These are phyloP conservation scores for Monoplex corrugatus DNA, from an alignment of 2,888 invertebrate species.

Conservation along the genomic window DNA sequence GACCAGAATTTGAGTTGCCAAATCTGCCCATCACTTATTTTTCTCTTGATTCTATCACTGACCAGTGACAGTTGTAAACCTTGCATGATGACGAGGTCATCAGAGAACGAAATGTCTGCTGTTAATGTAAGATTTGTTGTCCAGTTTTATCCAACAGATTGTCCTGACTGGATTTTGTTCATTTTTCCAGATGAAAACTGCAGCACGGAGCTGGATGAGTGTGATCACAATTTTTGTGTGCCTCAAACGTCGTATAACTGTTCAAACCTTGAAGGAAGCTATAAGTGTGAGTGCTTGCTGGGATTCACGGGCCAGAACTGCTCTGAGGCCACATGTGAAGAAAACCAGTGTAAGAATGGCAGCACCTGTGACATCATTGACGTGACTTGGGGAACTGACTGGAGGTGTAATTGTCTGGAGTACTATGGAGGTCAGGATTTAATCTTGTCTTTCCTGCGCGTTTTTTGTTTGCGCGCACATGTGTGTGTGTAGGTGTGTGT, in stretches of 20 bases:
- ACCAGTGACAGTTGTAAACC: too few relatives aligned
- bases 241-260: slow-evolving; percentile 84
- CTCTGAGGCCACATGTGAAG: slow-evolving; percentile 63
- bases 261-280: slow-evolving; percentile 78
- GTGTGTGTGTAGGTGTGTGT: not conserved
- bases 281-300: slow-evolving; percentile 69
- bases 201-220: slow-evolving; percentile 65
- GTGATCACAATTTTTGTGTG: slow-evolving; percentile 36
- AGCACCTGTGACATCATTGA: slow-evolving; percentile 59
- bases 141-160: too few relatives aligned
- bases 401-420: slow-evolving; percentile 63
- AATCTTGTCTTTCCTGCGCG: not conserved
- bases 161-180: not conserved
- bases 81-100: too few relatives aligned
- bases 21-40: too few relatives aligned
- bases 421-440: slow-evolving; percentile 65
- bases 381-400: slow-evolving; percentile 45
- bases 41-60: too few relatives aligned
- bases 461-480: not conserved
- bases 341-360: slow-evolving; percentile 63
- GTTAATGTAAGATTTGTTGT: too few relatives aligned
- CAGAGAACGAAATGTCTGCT: not conserved
- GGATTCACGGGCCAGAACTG: slow-evolving; percentile 73
- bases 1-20: too few relatives aligned
- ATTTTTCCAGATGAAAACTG: slow-evolving; percentile 87